Evolutionary conservation across 2,888 invertebrate species (phyloP).

Genomic region (Drosophila ustulata): DNA sequence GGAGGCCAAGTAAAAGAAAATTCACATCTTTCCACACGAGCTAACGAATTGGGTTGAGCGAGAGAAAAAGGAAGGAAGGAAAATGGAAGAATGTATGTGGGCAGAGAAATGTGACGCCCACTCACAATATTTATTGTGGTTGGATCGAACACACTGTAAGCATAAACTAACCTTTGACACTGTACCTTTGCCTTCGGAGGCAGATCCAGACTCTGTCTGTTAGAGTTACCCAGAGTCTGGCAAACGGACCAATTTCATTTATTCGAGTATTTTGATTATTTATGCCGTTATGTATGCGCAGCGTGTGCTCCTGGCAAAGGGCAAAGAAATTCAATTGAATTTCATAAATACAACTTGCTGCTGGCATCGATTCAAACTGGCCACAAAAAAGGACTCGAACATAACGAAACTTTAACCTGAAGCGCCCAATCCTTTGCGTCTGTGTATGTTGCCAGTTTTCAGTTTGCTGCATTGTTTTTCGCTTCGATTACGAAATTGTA

Average conservation of each 20-base stretch:
- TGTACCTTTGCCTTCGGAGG: slow-evolving; percentile 9
- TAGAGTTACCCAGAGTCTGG: slow-evolving; percentile 7
- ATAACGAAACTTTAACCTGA: slow-evolving; percentile 11
- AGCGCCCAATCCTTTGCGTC: slow-evolving; percentile 10
- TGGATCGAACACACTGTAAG: slow-evolving; percentile 36
- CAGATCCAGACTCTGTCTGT: slow-evolving; percentile 27
- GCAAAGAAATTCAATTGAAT: slow-evolving; percentile 45
- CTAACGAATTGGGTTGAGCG: slow-evolving; percentile 3
- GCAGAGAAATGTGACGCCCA: slow-evolving; percentile 50
- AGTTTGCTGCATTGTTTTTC: slow-evolving; percentile 42
- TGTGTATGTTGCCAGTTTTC: slow-evolving; percentile 2
- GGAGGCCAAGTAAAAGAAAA: slow-evolving; percentile 25
- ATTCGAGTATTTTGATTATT: slow-evolving; percentile 48
- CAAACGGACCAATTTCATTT: slow-evolving; percentile 27
- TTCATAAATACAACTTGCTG: slow-evolving; percentile 23
- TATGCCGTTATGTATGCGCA: slow-evolving; percentile 63
- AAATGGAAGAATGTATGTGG: not conserved
- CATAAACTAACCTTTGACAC: slow-evolving; percentile 62
- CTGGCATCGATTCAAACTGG: slow-evolving; percentile 24
- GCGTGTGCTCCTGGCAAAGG: slow-evolving; percentile 33
- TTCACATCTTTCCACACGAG: slow-evolving; percentile 45
- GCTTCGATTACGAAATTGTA: slow-evolving; percentile 47
- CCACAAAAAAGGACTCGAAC: slow-evolving; percentile 17
- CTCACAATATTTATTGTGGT: slow-evolving; percentile 66
- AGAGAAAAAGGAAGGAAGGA: not conserved